phyloP scores from a whole-genome alignment of 2,113 vertebrate species.

The Podilymbus podiceps region DNA sequence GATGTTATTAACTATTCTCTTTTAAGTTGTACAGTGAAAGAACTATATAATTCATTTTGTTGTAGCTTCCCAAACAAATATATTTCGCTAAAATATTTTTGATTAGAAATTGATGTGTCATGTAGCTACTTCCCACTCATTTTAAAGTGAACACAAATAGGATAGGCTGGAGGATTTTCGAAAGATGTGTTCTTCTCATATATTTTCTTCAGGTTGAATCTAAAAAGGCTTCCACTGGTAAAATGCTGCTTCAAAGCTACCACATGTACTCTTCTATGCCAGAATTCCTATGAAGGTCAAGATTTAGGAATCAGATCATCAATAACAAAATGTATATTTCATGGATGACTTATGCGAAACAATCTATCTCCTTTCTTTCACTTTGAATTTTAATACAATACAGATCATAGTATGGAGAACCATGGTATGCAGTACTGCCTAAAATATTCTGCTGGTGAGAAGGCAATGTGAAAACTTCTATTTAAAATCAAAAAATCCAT shows the following conservation, averaged over 20 bases:
- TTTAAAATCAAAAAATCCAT: background rate
- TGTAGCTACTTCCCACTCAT: slow-evolving; percentile 6
- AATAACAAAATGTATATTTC: background rate
- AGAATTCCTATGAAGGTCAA: background rate
- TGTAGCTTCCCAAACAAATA: slow-evolving; percentile 47
- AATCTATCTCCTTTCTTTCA: background rate
- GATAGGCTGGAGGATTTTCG: background rate
- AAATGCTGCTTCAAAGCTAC: background rate
- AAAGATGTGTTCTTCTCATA: background rate
- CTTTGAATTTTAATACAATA: background rate
- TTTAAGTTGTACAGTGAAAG: slow-evolving; percentile 34
- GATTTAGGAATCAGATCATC: background rate
- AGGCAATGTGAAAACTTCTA: background rate
- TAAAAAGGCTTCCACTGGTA: background rate
- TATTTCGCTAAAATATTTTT: slow-evolving; percentile 54
- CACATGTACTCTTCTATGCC: background rate
- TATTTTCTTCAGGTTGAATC: background rate
- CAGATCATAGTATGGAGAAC: background rate
- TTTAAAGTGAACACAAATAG: slow-evolving; percentile 17
- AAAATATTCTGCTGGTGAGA: slow-evolving; percentile 24
- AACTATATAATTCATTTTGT: slow-evolving; percentile 55
- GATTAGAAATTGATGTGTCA: slow-evolving; percentile 38
- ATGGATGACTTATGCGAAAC: background rate
- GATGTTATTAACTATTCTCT: slow-evolving; percentile 60
- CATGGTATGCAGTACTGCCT: background rate